A percentile compares a stretch with the other conserved stretches of the same genome.
These are phyloP conservation scores for Flexamia atlantica DNA, from an alignment of 2,888 invertebrate species.

Conservation along the genomic window DNA sequence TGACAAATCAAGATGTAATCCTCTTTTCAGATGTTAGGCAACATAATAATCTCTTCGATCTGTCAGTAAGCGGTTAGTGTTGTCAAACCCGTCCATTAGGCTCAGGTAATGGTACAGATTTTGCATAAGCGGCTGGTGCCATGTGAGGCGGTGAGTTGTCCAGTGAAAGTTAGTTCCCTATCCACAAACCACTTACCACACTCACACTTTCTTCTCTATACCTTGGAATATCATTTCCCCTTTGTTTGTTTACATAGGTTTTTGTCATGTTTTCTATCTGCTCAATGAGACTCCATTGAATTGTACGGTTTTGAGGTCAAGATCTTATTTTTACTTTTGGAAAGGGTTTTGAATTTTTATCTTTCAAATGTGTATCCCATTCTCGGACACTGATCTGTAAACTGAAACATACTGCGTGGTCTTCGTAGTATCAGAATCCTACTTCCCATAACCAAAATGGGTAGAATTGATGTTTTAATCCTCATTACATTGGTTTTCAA, in stretches of 20 bases:
- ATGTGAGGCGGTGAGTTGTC: neutral
- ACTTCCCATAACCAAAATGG: no score
- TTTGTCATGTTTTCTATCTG: neutral
- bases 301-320: no score
- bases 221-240: slow-evolving; percentile 11
- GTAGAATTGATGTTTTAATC: no score
- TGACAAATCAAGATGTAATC: no score
- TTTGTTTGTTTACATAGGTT: slow-evolving; percentile 5
- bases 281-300: neutral
- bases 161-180: slow-evolving; percentile 28
- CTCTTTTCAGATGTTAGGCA: neutral
- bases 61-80: neutral
- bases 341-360: neutral
- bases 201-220: slow-evolving; percentile 20
- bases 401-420: no score
- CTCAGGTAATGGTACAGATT: neutral
- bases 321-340: no score
- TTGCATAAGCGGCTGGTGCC: slow-evolving; percentile 7
- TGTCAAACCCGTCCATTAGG: neutral
- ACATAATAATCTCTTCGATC: neutral
- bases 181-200: slow-evolving; percentile 49
- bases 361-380: no score
- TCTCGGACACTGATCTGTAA: no score
- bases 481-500: no score
- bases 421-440: no score